Base-by-base conservation (phyloP, 2,888 invertebrate genomes). In the Lamellibrachia satsuma region DNA sequence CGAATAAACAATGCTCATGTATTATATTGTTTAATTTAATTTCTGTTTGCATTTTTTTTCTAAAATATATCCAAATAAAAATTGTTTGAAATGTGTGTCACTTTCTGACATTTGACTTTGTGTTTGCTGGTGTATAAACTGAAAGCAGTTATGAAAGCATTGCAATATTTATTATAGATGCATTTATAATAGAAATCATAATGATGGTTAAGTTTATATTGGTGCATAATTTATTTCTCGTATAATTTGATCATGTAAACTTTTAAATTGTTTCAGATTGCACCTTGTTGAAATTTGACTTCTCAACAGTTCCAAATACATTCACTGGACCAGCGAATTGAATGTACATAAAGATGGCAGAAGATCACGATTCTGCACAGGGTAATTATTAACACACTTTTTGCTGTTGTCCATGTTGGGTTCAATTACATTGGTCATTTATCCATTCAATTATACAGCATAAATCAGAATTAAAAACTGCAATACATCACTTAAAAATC, bases 301-400 rank as follows among this genome's bases (percentile, higher is more conserved):
- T 11, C 57, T 2, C 8, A 57, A 39, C 39, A 39, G 39, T 39
- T 39, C 39, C 75, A 22, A 6, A 60, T 60, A 75, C 75, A 75
- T 75, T 75, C 75, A 75, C 75, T 75, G 75, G 75, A n/a, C 75
- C n/a, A 75, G 75, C n/a, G 75, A 75, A 75, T 75, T 75, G 75
- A 75, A 75, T 75, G 75, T 75, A 75, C 2, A 75, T 75, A 75
- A 22, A 75, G 75, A 75, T 75, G 75, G 75, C 75, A 75, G 75
- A 75, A 22, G 75, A 75, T 15, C 75, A 75, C 75, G 75, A 75
- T 15, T 75, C 75, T 6, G 6, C 75, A 75, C 75, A 75, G 75
- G 75, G 75, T 75, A 75, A 75, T 75, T 75, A 39, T 39, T 39
- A 39, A 39, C 39, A 39, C 39, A 39, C 39, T 39, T 39, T 39